phyloP scores from a whole-genome alignment of 2,113 vertebrate genomes.

The Xyrauchen texanus region DNA sequence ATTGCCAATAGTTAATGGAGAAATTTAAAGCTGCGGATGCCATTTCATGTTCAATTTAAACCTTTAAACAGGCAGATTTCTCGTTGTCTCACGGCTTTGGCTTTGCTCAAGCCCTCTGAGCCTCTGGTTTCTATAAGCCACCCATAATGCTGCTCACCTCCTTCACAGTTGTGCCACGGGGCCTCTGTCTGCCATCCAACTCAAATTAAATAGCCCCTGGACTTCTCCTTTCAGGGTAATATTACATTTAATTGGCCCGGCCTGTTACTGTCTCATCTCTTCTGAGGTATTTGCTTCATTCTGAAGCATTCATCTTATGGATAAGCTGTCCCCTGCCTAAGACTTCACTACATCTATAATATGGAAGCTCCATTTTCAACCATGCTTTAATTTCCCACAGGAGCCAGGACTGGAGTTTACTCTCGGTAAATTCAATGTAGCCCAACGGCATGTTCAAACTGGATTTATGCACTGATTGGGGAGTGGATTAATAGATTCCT shows the following conservation, averaged over 20 bases:
- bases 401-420: constrained; percentile 55
- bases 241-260: constrained; percentile 26
- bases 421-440: constrained; percentile 59
- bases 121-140: not conserved
- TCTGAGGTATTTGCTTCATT: not conserved
- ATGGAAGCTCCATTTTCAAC: constrained; percentile 60
- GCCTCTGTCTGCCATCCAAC: not conserved
- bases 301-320: constrained; percentile 9
- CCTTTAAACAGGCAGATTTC: not conserved
- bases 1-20: no score
- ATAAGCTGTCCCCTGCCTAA: not conserved
- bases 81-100: not conserved
- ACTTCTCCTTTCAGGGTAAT: not conserved
- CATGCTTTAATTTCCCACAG: constrained; percentile 69
- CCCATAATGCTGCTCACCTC: not conserved
- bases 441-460: not conserved
- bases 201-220: constrained; percentile 13
- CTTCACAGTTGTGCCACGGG: not conserved
- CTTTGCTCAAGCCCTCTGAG: not conserved
- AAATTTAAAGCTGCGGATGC: no score
- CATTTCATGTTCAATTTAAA: no score
- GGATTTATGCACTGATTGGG: constrained; percentile 9
- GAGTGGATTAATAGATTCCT: constrained; percentile 21
- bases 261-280: constrained; percentile 11
- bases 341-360: constrained; percentile 53